Evolutionary conservation across 2,113 vertebrate genomes (phyloP), one percentile per base, ranked within the genome.

Genomic region (Neodon shergylaensis): DNA sequence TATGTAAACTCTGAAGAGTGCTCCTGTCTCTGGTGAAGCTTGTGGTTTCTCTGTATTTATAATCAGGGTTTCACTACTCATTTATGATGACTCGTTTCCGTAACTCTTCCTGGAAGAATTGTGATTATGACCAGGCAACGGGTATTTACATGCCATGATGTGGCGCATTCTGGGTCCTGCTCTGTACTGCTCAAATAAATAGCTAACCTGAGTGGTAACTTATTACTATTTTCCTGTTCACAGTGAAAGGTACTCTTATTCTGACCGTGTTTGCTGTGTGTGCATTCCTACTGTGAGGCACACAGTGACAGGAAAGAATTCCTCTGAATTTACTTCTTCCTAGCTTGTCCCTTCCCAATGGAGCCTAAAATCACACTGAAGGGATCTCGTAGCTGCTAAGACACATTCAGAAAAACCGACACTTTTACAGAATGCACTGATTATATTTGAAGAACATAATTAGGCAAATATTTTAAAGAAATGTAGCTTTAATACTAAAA

Each of bases 391-490:
- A 16, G 61, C 39, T 70, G 47, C 31, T 95, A 49, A 79, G 68
- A 79, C 49, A 73, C 8, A n/a, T 47, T 88, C 17, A 84, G 42
- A 1, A 90, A 95, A 36, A 76, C 7, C 58, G 91, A 26, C 42
- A 89, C 47, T 94, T 17, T 89, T 26, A 93, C 58, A 58, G 58
- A 68, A 79, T 79, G 28, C 11, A 66, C 87, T 81, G 68, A 42
- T 42, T 90, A 93, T 12, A 94, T 42, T 42, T 92, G n/a, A 94
- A 96, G n/a, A 86, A 97, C 21, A 88, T n/a, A 95, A 90, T 47
- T 79, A 63, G 86, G 73, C 66, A 77, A 85, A 89, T 88, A 36
- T 89, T 91, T 49, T 79, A 65, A 44, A 81, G 5, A 96, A 31
- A 87, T 0, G 88, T 12, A 81, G 92, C 65, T 92, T 33, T 42